Evolutionary conservation across 1,140 invertebrate genomes (phyloP), one percentile per base, ranked within the genome.

Genomic region (Coptotermes formosanus): DNA sequence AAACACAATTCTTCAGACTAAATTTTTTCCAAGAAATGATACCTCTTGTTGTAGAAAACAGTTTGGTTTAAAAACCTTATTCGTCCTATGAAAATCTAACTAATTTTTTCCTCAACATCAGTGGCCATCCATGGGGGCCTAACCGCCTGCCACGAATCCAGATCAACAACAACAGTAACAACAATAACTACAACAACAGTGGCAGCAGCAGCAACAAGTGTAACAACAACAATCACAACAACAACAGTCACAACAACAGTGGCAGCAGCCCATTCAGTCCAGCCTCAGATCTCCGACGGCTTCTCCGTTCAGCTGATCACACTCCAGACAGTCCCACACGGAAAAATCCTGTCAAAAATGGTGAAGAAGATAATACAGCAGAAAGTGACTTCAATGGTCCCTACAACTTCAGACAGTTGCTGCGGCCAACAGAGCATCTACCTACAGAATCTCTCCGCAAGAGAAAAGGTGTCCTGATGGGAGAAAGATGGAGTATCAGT

Each of bases 361-460:
- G 44, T 14, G 25, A 23, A n/a, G n/a, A 19, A 8, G 44, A 23
- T 19, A 30, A 84, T 25, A 21, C 30, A 38, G 43, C 30, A 48
- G 44, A 45, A 11, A 84, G 48, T 9, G 93, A 94, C 82, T 92
- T 92, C 8, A 92, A 92, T 32, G 94, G 94, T 3, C 94, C 94
- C 0, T 95, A 94, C 88, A 94, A 95, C 88, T 96, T 96, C 88
- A 91, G 95, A 82, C 94, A 95, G 88, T 89, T 96, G 14, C 89
- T 96, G 14, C 91, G 94, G 85, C 94, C 94, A 21, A 95, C 95
- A 1, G 91, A 94, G 85, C 92, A 93, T 87, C 93, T 94, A 12
- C 95, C 95, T 0, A 95, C 95, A 0, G 94, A 95, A 88, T 95
- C 95, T 45, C 89, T 96, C 25, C 91, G 95, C n/a, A 94, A 94